phyloP scores from a whole-genome alignment of 23 tunicate genomes.

The Diplosoma virens region DNA sequence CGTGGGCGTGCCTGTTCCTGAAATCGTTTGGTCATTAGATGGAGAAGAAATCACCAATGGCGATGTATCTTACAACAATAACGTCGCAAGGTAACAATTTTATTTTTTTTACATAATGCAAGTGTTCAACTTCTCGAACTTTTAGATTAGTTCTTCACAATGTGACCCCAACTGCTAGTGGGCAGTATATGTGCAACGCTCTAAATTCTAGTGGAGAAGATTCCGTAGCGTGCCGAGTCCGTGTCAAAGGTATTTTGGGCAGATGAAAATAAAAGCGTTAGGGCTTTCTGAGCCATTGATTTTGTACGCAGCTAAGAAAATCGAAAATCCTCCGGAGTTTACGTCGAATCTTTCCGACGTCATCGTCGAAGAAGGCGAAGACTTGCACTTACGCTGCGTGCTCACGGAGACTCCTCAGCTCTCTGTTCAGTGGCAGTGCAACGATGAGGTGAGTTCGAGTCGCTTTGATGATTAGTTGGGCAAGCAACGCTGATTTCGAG shows the following conservation, averaged over 20 bases:
- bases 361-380: conserved; percentile 50
- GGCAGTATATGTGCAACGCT: conserved; percentile 96
- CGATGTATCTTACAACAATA: conserved; percentile 55
- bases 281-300: neutral
- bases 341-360: conserved; percentile 80
- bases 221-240: conserved; percentile 85
- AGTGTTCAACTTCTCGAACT: neutral
- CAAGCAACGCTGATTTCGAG: neutral
- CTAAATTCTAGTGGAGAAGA: conserved; percentile 79
- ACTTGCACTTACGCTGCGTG: conserved; percentile 78
- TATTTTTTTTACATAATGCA: neutral
- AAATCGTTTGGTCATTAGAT: conserved; percentile 85
- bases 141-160: conserved; percentile 59
- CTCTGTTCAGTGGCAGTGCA: conserved; percentile 61
- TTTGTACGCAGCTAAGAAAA: conserved; percentile 41
- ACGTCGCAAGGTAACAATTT: conserved; percentile 73
- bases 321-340: conserved; percentile 72
- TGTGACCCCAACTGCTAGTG: conserved; percentile 55
- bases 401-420: conserved; percentile 89
- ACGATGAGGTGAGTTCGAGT: conserved; percentile 66
- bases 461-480: too few relatives aligned
- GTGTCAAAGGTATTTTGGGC: conserved; percentile 92
- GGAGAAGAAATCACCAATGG: conserved; percentile 78
- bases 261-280: too few relatives aligned
- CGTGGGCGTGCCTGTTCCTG: conserved; percentile 69